A percentile compares a stretch with the other conserved stretches of the same genome.
These are phyloP conservation scores for Lasioglossum marginatum DNA, from an alignment of 2,888 invertebrate genomes.

Conservation along the genomic window DNA sequence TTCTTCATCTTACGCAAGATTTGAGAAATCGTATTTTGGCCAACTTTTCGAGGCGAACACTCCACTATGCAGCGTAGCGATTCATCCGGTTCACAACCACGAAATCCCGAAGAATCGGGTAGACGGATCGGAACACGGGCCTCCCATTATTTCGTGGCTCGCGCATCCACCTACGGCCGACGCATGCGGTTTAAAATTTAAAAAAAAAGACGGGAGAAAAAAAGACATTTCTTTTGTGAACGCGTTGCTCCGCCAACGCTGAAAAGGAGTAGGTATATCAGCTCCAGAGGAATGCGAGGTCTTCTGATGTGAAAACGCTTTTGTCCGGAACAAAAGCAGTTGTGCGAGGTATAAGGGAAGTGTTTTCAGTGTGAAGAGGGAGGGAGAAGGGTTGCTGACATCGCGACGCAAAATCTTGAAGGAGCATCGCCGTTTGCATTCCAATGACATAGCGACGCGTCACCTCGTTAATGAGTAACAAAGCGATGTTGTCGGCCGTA, in stretches of 20 bases:
- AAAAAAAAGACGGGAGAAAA: neutral
- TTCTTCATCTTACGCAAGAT: no score
- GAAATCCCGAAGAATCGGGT: neutral
- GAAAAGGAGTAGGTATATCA: slow-evolving; percentile 29
- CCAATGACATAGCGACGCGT: slow-evolving; percentile 19
- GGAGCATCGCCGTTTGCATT: slow-evolving; percentile 35
- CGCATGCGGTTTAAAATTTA: slow-evolving; percentile 19
- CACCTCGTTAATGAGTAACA: slow-evolving; percentile 35
- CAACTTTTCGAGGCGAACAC: no score
- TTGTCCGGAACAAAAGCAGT: slow-evolving; percentile 41
- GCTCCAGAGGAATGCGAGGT: slow-evolving; percentile 15
- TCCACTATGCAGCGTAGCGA: no score
- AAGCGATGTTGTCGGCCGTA: slow-evolving; percentile 31
- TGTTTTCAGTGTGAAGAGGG: slow-evolving; percentile 28
- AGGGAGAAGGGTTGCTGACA: slow-evolving; percentile 8
- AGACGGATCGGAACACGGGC: neutral
- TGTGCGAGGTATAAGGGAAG: slow-evolving; percentile 22
- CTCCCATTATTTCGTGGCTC: slow-evolving; percentile 14
- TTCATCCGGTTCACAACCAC: neutral
- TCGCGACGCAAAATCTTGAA: slow-evolving; percentile 22
- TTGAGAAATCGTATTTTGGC: no score
- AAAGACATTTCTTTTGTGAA: slow-evolving; percentile 11
- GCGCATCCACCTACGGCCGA: neutral
- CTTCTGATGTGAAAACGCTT: slow-evolving; percentile 31
- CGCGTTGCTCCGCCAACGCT: slow-evolving; percentile 8